Conservation (phyloP, 2,888 invertebrate species). For the Ptychoptera contaminata region DNA sequence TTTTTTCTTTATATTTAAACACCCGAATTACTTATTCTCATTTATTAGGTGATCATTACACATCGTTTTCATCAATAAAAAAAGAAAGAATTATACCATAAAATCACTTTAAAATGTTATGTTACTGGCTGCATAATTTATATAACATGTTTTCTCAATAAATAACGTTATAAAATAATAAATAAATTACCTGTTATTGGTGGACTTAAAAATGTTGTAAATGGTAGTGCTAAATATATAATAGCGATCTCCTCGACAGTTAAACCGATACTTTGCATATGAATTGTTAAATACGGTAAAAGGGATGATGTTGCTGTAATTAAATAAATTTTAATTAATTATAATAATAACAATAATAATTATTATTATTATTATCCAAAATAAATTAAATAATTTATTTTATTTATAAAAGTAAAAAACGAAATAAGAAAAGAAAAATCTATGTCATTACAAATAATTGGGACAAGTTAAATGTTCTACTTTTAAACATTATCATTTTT, state of each 20-base stretch:
- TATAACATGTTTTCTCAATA: too few relatives aligned
- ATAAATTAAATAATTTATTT: not conserved
- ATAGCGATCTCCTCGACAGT: conserved; percentile 75
- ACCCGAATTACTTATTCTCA: too few relatives aligned
- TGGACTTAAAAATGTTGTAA: conserved; percentile 72
- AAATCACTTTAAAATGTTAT: too few relatives aligned
- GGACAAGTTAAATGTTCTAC: too few relatives aligned
- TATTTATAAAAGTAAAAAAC: not conserved
- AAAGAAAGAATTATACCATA: too few relatives aligned
- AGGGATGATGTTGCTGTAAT: conserved; percentile 63
- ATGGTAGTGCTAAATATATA: conserved; percentile 71
- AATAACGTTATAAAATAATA: too few relatives aligned
- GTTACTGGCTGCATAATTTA: too few relatives aligned
- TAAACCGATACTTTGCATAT: conserved; percentile 78
- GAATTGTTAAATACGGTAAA: conserved; percentile 73
- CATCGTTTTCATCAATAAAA: too few relatives aligned
- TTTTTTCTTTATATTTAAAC: too few relatives aligned
- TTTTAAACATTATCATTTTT: too few relatives aligned
- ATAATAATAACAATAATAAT: not conserved
- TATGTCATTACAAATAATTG: not conserved
- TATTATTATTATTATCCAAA: too few relatives aligned
- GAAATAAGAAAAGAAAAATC: not conserved
- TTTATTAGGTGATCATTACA: too few relatives aligned
- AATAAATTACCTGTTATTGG: conserved; percentile 54
- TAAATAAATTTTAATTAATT: conserved; percentile 5